Base-by-base conservation (phyloP, 64 coral and sea anemone species). In the Anthopleura sola region DNA sequence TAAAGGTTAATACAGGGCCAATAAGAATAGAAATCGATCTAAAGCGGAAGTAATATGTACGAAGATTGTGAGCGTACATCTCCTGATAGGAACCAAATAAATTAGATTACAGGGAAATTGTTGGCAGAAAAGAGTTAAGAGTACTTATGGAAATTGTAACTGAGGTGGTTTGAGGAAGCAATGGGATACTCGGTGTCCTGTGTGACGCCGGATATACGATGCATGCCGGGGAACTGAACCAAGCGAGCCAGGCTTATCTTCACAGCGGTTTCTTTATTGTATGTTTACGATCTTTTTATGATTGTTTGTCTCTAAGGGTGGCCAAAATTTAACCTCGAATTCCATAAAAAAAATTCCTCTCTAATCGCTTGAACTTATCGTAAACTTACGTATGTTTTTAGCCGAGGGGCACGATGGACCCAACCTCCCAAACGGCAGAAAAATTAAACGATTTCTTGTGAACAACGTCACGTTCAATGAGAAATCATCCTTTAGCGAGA, bases 31-130 rank as follows among this genome's bases (percentile, higher is more conserved):
- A 71, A 71, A 71, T 71, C 31, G 29, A 71, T 71, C 66, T 71
- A 34, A 32, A 71, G 66, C 66, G 66, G 66, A 71, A 71, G 31
- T 71, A 71, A 71, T 53, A 53, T 71, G 66, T 32, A 71, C 66
- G 29, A 71, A 32, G n/a, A 34, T 71, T 71, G 29, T 71, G 31
- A 71, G 66, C 34, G 66, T 71, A 71, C 66, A 71, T 32, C 66
- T 71, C 66, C 66, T 36, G 66, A 71, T 71, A 71, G 66, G 66
- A 71, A 71, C 10, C 28, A 36, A 32, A 71, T 71, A 71, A 71
- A 71, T 71, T 36, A 71, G 66, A 71, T 71, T 71, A 71, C 29
- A 71, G 66, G 66, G 66, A 71, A 71, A 71, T 32, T 71, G 66
- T 32, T 3, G 66, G 66, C 29, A 71, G 66, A 71, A 71, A 16